Evolutionary conservation across 2,888 invertebrate genomes (phyloP).

Genomic region (Drosophila macrothrix): DNA sequence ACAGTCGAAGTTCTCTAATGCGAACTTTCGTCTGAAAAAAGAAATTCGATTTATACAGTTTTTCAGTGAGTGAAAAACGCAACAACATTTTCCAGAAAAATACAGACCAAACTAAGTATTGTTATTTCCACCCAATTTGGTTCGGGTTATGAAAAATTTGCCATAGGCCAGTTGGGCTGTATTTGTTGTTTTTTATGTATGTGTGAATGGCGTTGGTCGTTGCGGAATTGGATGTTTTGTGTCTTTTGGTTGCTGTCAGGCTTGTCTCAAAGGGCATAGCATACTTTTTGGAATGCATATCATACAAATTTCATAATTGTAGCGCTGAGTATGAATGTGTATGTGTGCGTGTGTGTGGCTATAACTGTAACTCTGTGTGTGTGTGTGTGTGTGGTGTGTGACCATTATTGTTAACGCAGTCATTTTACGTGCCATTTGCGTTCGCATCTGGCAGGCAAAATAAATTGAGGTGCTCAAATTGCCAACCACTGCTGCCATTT

Average conservation of each 20-base stretch:
- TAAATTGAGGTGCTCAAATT: conserved; percentile 58
- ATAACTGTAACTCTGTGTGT: conserved; percentile 35
- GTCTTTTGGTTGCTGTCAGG: conserved; percentile 41
- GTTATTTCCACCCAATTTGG: neutral
- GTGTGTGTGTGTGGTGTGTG: conserved; percentile 24
- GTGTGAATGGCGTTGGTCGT: conserved; percentile 14
- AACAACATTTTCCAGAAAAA: neutral
- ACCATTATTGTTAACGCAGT: conserved; percentile 56
- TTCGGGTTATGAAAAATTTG: neutral
- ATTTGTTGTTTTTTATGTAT: conserved; percentile 14
- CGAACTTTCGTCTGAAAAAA: neutral
- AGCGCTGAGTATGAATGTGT: conserved; percentile 8
- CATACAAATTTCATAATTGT: conserved; percentile 77
- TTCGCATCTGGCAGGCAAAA: conserved; percentile 62
- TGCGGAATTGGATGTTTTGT: conserved; percentile 37
- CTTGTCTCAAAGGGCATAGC: conserved; percentile 55
- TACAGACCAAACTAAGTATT: neutral
- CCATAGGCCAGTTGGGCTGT: neutral
- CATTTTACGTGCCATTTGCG: conserved; percentile 68
- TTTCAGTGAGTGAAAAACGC: neutral
- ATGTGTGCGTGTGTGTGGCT: conserved; percentile 1
- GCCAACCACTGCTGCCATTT: conserved; percentile 42
- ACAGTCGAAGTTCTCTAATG: conserved; percentile 1
- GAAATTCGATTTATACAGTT: neutral
- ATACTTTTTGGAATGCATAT: conserved; percentile 59